Base-by-base conservation (phyloP, 2,888 invertebrate species). In the Cheilosia pagana region DNA sequence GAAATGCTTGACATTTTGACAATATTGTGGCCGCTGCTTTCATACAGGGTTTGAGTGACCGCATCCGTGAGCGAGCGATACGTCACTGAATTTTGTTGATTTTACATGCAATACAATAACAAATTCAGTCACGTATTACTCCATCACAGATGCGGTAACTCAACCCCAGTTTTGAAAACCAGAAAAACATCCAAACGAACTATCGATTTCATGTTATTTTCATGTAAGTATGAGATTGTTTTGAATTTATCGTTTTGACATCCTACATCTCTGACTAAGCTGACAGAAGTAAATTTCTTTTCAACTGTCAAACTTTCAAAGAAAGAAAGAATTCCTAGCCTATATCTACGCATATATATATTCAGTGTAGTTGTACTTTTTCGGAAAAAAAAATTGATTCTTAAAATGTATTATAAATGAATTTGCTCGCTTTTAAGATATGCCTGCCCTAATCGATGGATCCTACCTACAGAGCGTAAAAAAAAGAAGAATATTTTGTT, bases 301-400 rank as follows among this genome's bases (percentile, higher is more conserved):
- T n/a, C 39, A 31, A 7, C 19, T 55, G 39, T 65, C 63, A 55
- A 45, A 35, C 45, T 72, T 63, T 2, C 3, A 4, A 25, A 35
- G 12, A 12, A 25, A 12, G 50, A 41, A 72, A 68, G 23, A 55
- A 62, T 39, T 72, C 72, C 77, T 63, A 43, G 72, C 53, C 52
- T 82, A 74, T 31, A 35, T 62, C 39, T 43, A 48, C 65, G 10
- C 57, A 59, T 21, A 14, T 31, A 31, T 55, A 70, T 76, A 41
- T 79, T 67, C 31, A 70, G 43, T 76, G 68, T 35, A 74, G 70
- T 83, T 83, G 83, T 83, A 83, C 83, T 83, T 75, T 77, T 74
- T 68, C 63, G 83, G 83, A 63, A 68, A 65, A 65, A 62, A 77
- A 60, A 65, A 57, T 43, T 35, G 43, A 39, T 67, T 62, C 67